Conservation (phyloP, 2,888 invertebrate genomes). For the Oscheius sp. region DNA sequence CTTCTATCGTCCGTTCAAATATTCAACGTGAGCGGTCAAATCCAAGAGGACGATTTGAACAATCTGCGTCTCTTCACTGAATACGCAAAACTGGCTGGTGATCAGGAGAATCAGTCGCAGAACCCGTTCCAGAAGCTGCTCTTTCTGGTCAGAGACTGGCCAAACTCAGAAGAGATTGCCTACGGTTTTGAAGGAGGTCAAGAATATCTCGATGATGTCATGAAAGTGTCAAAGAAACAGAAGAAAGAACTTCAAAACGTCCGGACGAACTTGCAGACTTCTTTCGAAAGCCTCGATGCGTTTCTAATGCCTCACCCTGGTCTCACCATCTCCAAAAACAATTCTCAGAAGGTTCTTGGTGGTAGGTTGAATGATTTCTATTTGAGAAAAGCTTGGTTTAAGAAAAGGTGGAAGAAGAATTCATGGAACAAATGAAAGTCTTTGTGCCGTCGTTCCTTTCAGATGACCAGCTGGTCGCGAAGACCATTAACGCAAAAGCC, state of each 20-base stretch:
- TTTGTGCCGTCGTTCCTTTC: constrained; percentile 90
- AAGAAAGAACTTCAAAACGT: constrained; percentile 1
- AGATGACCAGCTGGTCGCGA: constrained; percentile 87
- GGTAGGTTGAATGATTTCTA: constrained; percentile 73
- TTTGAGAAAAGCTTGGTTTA: not conserved
- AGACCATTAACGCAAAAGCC: constrained; percentile 91
- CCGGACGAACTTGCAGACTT: constrained; percentile 80
- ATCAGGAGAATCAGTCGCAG: too few species aligned
- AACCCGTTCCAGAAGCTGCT: too few species aligned
- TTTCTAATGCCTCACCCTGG: constrained; percentile 98
- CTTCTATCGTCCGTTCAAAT: constrained; percentile 88
- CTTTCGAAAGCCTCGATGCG: constrained; percentile 92
- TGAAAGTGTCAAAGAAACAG: not conserved
- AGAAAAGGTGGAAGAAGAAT: constrained; percentile 86
- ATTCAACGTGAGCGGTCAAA: constrained; percentile 83
- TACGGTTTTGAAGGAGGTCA: constrained; percentile 91
- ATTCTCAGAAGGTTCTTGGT: constrained; percentile 73
- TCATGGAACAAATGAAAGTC: constrained; percentile 86
- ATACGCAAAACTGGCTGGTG: too few species aligned
- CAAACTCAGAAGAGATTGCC: constrained; percentile 87
- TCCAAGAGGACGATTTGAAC: constrained; percentile 72
- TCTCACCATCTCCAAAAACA: constrained; percentile 90
- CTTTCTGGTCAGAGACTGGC: constrained; percentile 42
- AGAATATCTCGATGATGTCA: constrained; percentile 84
- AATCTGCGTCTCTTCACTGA: too few species aligned